Conservation (phyloP, 92 coral and sea anemone species). For the Actinernus sp. region DNA sequence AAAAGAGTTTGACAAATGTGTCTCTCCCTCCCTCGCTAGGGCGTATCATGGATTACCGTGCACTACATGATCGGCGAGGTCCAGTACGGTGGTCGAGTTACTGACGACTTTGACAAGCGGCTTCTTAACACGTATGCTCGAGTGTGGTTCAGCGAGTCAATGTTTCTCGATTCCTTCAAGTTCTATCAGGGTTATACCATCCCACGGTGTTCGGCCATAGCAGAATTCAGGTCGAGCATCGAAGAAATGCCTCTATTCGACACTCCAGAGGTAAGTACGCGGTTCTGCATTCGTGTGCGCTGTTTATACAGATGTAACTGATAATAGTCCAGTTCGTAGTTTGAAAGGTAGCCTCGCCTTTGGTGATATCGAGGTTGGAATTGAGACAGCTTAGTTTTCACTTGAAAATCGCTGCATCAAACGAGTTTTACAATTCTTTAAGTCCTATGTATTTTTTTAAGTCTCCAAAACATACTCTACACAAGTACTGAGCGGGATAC, state of each 20-base stretch:
- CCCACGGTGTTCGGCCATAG: conserved; percentile 86
- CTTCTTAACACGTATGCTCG: conserved; percentile 94
- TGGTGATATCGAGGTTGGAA: too few relatives aligned
- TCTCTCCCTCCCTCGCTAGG: conserved; percentile 54
- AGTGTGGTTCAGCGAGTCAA: conserved; percentile 89
- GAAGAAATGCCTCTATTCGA: conserved; percentile 98
- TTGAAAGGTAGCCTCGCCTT: too few relatives aligned
- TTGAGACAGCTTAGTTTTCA: too few relatives aligned
- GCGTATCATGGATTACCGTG: conserved; percentile 96
- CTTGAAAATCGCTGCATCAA: too few relatives aligned
- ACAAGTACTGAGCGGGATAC: too few relatives aligned
- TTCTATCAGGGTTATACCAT: conserved; percentile 94
- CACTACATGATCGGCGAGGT: conserved; percentile 99
- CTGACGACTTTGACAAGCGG: conserved; percentile 98
- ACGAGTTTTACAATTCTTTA: too few relatives aligned
- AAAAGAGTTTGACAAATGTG: too few relatives aligned
- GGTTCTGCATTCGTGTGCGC: background rate
- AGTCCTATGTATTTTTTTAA: too few relatives aligned
- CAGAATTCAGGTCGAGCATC: conserved; percentile 85
- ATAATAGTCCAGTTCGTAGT: too few relatives aligned
- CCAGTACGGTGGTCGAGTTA: conserved; percentile 98
- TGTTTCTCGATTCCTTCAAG: conserved; percentile 95
- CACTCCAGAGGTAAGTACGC: conserved; percentile 84
- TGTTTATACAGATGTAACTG: too few relatives aligned
- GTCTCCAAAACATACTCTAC: too few relatives aligned